phyloP scores from a whole-genome alignment of 2,888 invertebrate species.

The Scaptodrosophila latifasciaeformis region DNA sequence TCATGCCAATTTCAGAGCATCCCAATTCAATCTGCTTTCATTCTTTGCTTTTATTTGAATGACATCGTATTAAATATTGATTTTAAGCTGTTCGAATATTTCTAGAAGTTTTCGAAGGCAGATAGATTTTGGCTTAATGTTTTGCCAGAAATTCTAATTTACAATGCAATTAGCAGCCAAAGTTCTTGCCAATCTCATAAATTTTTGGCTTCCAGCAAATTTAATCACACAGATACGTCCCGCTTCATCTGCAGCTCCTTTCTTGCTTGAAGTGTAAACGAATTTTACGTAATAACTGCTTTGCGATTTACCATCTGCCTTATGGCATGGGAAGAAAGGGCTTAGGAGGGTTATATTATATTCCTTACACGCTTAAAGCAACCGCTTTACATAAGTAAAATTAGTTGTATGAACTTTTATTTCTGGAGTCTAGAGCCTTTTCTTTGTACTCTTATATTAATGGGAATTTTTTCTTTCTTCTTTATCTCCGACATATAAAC shows the following conservation, averaged over 20 bases:
- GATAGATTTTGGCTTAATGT: conserved; percentile 58
- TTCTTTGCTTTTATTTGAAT: too few species aligned
- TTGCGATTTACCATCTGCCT: background rate
- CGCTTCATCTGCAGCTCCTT: conserved; percentile 18
- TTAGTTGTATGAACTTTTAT: conserved; percentile 16
- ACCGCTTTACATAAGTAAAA: conserved; percentile 33
- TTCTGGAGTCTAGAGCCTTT: background rate
- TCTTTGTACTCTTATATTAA: background rate
- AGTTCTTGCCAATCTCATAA: conserved; percentile 47
- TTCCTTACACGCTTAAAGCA: conserved; percentile 41
- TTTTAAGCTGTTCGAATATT: too few species aligned
- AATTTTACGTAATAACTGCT: conserved; percentile 17
- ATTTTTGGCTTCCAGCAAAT: conserved; percentile 48
- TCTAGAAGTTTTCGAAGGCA: too few species aligned
- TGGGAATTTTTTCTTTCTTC: too few species aligned
- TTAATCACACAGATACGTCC: conserved; percentile 42
- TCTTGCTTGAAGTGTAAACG: conserved; percentile 1
- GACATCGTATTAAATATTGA: conserved; percentile 62
- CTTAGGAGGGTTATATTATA: conserved; percentile 7
- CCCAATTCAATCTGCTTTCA: too few species aligned
- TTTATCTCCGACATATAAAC: too few species aligned
- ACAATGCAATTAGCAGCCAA: conserved; percentile 61
- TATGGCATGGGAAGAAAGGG: background rate
- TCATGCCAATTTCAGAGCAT: too few species aligned
- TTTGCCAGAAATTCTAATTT: conserved; percentile 57